Base-by-base conservation (phyloP, 1,140 invertebrate genomes). In the Trichoplusia ni region DNA sequence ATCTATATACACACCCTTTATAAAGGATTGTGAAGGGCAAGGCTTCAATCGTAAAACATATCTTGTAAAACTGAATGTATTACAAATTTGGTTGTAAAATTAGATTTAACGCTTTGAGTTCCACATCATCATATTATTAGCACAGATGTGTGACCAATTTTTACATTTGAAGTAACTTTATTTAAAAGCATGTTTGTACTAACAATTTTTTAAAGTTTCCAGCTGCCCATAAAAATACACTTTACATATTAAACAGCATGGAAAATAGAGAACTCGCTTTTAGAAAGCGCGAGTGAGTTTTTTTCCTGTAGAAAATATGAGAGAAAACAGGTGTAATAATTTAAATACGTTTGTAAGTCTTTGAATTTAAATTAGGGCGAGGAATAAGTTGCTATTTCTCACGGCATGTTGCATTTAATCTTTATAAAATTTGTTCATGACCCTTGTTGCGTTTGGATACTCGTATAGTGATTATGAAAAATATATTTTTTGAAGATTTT, bases 351-450 rank as follows among this genome's bases (percentile, higher is more conserved):
- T 56, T 56, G 35, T 56, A n/a, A 25, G 23, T 13, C 23, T 37
- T 4, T 56, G 51, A 56, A 38, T 56, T 56, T 38, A 40, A 56
- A 56, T 56, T 11, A 56, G 33, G 33, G n/a, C 21, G 29, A 51
- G 21, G 16, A 56, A 56, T 56, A 27, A 56, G 35, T 54, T 54
- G 21, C 35, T 31, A 7, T 23, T 14, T 23, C 21, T 54, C 35
- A 54, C 51, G 35, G 16, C 13, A 54, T 11, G 11, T 19, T 8
- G 35, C 19, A 40, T 54, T 54, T 38, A 54, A 54, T 54, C 51
- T 38, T 54, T 16, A 19, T 40, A 21, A 38, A 54, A 40, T 37
- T 54, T 54, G 35, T 40, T 51, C 8, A 9, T 21, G 0, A 23
- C 21, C 11, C 14, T 19, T 40, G 35, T 35, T 54, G 51, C 23